Evolutionary conservation across 2,888 invertebrate species (phyloP).

Genomic region (Pristionchus mayeri): DNA sequence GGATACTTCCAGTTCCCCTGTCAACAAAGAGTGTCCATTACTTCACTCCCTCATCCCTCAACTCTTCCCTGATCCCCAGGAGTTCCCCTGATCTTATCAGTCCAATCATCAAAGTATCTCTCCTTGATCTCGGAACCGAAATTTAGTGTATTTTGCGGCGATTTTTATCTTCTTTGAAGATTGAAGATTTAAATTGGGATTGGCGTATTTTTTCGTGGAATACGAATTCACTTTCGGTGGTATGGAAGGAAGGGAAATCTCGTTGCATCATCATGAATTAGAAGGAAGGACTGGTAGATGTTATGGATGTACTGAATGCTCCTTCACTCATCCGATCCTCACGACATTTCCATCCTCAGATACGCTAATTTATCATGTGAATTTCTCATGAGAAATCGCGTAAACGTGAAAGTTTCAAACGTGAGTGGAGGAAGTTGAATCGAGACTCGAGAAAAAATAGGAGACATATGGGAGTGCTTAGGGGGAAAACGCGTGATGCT

Average conservation of each 20-base stretch:
- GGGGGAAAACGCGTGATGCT: constrained; percentile 5
- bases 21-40: background rate
- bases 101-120: background rate
- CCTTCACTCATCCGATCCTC: background rate
- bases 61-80: background rate
- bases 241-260: background rate
- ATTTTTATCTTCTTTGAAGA: background rate
- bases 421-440: background rate
- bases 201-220: background rate
- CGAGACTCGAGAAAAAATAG: background rate
- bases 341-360: constrained; percentile 11
- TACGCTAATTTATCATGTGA: constrained; percentile 21
- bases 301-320: background rate
- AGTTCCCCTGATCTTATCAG: constrained; percentile 2
- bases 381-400: background rate
- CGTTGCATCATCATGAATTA: background rate
- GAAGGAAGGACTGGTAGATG: background rate
- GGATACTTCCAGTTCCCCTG: background rate
- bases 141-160: background rate
- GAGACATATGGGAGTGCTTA: constrained; percentile 21
- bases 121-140: background rate
- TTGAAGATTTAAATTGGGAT: background rate
- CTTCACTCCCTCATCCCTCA: background rate
- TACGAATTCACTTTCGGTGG: background rate
- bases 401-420: background rate